phyloP scores from a whole-genome alignment of 2,113 vertebrate genomes.

The Lamprotornis superbus region DNA sequence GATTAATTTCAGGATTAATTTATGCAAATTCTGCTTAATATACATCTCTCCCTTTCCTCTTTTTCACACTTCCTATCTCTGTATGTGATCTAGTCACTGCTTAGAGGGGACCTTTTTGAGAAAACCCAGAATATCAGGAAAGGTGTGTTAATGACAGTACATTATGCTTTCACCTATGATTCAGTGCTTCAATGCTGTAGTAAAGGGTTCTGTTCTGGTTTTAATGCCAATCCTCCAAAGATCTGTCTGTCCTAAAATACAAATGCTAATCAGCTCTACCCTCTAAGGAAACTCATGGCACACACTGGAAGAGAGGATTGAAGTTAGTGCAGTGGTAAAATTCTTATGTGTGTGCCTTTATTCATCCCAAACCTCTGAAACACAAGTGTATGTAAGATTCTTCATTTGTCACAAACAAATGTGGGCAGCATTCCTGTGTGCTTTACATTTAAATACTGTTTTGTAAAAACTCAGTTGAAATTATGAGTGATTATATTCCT shows the following conservation, averaged over 20 bases:
- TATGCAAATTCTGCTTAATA: background rate
- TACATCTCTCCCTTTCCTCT: background rate
- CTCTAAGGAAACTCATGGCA: background rate
- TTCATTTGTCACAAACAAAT: background rate
- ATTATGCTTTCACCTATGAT: background rate
- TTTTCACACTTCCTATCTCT: background rate
- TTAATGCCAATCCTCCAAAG: background rate
- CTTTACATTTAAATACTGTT: background rate
- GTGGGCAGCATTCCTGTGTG: background rate
- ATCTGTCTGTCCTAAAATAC: background rate
- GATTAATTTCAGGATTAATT: conserved; percentile 17
- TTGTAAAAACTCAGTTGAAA: background rate
- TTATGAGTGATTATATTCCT: background rate
- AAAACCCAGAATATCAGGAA: background rate
- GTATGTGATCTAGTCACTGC: background rate
- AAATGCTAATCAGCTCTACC: background rate
- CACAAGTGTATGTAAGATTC: background rate
- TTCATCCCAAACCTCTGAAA: background rate
- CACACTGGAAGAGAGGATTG: background rate
- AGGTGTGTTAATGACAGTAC: background rate
- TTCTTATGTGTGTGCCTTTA: background rate
- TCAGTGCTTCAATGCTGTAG: background rate
- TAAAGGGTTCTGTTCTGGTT: background rate
- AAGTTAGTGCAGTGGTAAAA: background rate
- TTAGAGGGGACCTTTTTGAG: conserved; percentile 1